A percentile compares a stretch with the other conserved stretches of the same genome.
These are phyloP conservation scores for Equus quagga DNA, from an alignment of 2,113 vertebrate species.

Conservation along the genomic window DNA sequence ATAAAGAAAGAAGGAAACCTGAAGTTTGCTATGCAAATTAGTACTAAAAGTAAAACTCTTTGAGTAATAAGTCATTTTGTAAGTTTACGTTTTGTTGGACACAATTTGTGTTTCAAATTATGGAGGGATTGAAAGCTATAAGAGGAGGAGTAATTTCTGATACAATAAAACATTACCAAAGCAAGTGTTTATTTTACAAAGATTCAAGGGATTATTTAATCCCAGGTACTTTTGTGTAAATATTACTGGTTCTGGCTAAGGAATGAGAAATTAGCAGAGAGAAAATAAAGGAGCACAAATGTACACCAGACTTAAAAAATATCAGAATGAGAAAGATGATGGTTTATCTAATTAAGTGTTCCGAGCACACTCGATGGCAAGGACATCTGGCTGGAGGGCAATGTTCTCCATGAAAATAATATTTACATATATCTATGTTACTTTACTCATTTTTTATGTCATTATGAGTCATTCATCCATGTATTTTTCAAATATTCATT, in stretches of 20 bases:
- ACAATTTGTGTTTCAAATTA: slow-evolving; percentile 32
- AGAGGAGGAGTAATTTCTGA: background rate
- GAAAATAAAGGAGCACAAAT: background rate
- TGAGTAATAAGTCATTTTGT: background rate
- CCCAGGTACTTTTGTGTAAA: background rate
- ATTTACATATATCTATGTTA: background rate
- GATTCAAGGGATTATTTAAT: background rate
- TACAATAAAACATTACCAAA: background rate
- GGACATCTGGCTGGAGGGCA: background rate
- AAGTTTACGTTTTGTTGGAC: background rate
- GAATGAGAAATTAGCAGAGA: slow-evolving; percentile 18
- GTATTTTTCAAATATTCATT: background rate
- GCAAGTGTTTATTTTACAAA: slow-evolving; percentile 37
- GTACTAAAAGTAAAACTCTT: background rate
- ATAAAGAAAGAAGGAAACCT: background rate
- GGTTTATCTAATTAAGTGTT: background rate
- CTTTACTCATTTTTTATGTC: background rate
- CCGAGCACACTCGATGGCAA: background rate
- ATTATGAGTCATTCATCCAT: background rate
- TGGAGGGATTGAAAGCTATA: background rate
- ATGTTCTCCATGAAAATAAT: slow-evolving; percentile 29
- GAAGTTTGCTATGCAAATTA: background rate
- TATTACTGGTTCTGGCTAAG: background rate
- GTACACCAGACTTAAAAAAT: background rate
- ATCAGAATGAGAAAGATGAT: background rate